Conservation (phyloP, 2,113 vertebrate genomes). For the Anarhynchus alexandrinus region DNA sequence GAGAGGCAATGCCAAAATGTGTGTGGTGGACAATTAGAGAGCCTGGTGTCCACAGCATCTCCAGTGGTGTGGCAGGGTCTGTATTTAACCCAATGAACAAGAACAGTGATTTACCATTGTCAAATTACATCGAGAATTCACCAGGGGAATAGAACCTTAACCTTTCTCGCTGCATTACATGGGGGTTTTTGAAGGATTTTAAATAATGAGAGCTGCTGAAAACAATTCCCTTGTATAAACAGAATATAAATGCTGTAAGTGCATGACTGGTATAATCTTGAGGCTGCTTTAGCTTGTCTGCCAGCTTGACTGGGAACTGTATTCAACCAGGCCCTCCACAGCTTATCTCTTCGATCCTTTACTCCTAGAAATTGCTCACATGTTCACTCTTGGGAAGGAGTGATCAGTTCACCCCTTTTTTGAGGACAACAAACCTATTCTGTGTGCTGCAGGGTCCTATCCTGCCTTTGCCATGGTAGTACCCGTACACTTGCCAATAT, state of each 20-base stretch:
- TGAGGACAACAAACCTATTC: not conserved
- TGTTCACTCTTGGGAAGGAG: not conserved
- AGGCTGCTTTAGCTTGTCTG: not conserved
- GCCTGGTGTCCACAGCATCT: not conserved
- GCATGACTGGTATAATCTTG: not conserved
- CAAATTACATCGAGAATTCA: not conserved
- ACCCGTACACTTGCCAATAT: not conserved
- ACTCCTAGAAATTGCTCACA: not conserved
- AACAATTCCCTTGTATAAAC: not conserved
- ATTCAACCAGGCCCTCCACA: not conserved
- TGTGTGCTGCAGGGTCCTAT: not conserved
- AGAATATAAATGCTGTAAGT: not conserved
- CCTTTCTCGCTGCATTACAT: not conserved
- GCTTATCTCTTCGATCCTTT: not conserved
- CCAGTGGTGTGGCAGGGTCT: not conserved
- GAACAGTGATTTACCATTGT: not conserved
- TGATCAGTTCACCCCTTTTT: not conserved
- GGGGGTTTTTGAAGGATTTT: not conserved
- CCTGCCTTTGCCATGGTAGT: not conserved
- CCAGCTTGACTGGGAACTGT: not conserved
- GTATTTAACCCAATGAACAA: not conserved
- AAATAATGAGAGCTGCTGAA: conserved; percentile 20
- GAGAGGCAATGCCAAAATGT: not conserved
- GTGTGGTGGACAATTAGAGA: not conserved
- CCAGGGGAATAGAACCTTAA: not conserved